Evolutionary conservation across 2,797 vertebrate species (phyloP).

Genomic region (Eulemur mongoz): DNA sequence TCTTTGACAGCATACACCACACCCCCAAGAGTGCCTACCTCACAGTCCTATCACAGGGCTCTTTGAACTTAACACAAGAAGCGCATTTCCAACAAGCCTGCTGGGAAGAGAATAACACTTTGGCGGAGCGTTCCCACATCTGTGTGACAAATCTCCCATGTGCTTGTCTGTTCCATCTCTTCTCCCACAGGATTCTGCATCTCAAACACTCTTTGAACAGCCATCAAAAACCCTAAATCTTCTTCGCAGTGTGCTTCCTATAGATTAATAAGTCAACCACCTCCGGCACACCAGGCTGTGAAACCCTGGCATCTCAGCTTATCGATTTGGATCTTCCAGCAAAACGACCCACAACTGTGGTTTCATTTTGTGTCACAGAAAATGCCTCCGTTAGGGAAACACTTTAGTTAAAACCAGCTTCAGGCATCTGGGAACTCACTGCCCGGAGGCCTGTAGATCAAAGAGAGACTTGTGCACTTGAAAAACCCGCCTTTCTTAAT

Average conservation of each 20-base stretch:
- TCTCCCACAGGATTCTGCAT: conserved; percentile 57
- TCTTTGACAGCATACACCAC: neutral
- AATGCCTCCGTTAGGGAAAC: conserved; percentile 57
- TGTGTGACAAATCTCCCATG: conserved; percentile 3
- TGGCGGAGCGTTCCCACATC: neutral
- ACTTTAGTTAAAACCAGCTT: conserved; percentile 57
- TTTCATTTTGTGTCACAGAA: conserved; percentile 64
- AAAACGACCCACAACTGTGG: conserved; percentile 10
- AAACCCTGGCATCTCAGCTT: conserved; percentile 46
- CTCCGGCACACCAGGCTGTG: conserved; percentile 38
- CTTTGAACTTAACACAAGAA: conserved; percentile 75
- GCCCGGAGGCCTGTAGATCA: neutral
- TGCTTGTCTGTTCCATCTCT: conserved; percentile 34
- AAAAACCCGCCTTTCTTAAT: conserved; percentile 51
- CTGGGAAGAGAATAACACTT: conserved; percentile 67
- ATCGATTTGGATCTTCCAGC: conserved; percentile 59
- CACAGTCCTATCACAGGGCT: neutral
- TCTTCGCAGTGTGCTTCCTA: conserved; percentile 30
- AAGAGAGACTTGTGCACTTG: neutral
- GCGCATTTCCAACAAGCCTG: conserved; percentile 68
- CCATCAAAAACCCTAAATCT: conserved; percentile 48
- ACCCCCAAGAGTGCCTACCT: neutral
- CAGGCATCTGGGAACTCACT: conserved; percentile 52
- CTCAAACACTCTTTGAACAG: conserved; percentile 56
- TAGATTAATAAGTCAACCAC: conserved; percentile 52